Evolutionary conservation across 2,113 vertebrate genomes (phyloP).

Genomic region (Macrotus californicus): DNA sequence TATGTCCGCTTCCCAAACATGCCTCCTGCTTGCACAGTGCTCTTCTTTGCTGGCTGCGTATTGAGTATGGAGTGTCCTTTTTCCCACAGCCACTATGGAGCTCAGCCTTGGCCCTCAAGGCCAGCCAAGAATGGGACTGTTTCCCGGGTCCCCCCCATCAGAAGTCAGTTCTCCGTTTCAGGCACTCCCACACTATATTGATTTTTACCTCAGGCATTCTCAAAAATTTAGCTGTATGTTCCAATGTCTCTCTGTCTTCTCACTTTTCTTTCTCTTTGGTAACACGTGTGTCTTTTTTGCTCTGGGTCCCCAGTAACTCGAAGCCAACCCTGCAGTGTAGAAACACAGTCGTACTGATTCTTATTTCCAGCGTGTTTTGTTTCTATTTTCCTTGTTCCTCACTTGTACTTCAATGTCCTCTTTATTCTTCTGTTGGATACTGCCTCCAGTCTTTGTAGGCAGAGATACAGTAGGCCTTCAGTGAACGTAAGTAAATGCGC

Average conservation of each 20-base stretch:
- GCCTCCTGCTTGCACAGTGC: not conserved
- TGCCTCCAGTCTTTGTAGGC: not conserved
- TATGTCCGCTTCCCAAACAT: too few species aligned
- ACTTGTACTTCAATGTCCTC: not conserved
- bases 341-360: not conserved
- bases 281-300: not conserved
- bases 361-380: not conserved
- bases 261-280: not conserved
- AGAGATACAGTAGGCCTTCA: not conserved
- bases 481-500: not conserved
- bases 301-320: not conserved
- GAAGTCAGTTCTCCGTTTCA: not conserved
- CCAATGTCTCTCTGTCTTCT: not conserved
- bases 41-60: not conserved
- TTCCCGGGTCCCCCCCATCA: not conserved
- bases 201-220: not conserved
- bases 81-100: accelerated
- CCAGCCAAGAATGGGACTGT: not conserved
- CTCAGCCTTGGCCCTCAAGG: not conserved
- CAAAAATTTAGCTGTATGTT: not conserved
- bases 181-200: not conserved
- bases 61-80: not conserved
- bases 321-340: not conserved
- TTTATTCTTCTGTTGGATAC: not conserved
- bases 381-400: not conserved